Evolutionary conservation across 2,797 vertebrate species (phyloP).

Genomic region (Cuculus canorus): DNA sequence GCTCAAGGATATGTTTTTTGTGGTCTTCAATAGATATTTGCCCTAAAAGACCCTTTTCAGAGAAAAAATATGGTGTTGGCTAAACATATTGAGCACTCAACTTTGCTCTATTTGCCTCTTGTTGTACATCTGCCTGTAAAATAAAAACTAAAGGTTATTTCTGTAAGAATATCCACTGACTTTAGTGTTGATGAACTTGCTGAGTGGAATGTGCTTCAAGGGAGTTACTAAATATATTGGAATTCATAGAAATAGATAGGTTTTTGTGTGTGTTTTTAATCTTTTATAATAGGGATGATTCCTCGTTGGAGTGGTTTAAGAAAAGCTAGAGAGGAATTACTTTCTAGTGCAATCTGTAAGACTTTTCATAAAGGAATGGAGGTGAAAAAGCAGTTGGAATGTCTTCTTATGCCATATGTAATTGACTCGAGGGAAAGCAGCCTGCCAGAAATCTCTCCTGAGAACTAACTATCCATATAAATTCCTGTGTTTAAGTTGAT

Average conservation of each 20-base stretch:
- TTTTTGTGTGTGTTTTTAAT: not conserved
- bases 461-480: slow-evolving; percentile 9
- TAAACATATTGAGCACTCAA: not conserved
- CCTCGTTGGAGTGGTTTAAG: not conserved
- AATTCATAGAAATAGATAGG: not conserved
- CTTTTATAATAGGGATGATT: not conserved
- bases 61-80: not conserved
- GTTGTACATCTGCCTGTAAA: not conserved
- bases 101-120: not conserved
- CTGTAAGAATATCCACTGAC: not conserved
- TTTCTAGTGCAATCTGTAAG: not conserved
- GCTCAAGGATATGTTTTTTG: not conserved
- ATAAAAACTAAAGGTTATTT: not conserved
- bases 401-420: not conserved
- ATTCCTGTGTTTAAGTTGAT: slow-evolving; percentile 24
- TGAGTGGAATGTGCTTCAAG: not conserved
- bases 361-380: not conserved
- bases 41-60: not conserved
- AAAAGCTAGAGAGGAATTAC: not conserved
- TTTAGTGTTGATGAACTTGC: not conserved
- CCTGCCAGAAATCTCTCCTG: not conserved
- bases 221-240: not conserved
- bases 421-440: not conserved
- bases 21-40: not conserved
- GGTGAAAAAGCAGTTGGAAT: not conserved